Conservation (phyloP, 2,797 vertebrate species). For the Silurus aristotelis region DNA sequence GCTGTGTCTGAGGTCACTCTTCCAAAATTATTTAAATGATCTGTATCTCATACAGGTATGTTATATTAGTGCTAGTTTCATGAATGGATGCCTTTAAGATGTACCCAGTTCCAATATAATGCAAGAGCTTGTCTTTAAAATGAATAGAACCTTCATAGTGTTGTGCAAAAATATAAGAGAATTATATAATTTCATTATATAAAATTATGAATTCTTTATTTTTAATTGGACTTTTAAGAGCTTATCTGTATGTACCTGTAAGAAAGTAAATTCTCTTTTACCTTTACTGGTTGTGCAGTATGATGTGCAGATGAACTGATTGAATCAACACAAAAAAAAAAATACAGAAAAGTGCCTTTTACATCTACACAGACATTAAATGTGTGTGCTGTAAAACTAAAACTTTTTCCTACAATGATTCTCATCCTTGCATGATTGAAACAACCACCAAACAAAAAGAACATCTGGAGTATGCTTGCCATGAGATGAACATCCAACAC, state of each 20-base stretch:
- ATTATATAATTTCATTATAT: conserved; percentile 48
- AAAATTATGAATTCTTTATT: conserved; percentile 41
- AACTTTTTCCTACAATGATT: conserved; percentile 27
- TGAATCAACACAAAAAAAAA: conserved; percentile 10
- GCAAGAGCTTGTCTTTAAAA: conserved; percentile 27
- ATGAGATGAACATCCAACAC: conserved; percentile 36
- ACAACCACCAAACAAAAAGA: conserved; percentile 42
- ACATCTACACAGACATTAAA: conserved; percentile 44
- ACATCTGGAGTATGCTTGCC: conserved; percentile 47
- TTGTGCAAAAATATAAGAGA: conserved; percentile 54
- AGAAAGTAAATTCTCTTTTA: conserved; percentile 29
- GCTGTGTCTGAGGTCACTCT: conserved; percentile 14
- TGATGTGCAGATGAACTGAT: conserved; percentile 29
- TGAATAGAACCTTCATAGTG: conserved; percentile 39
- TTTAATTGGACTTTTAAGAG: conserved; percentile 38
- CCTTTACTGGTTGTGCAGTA: conserved; percentile 21
- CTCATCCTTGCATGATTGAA: conserved; percentile 39
- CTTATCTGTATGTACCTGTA: conserved; percentile 38
- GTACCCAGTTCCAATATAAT: conserved; percentile 22
- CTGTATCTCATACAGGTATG: neutral
- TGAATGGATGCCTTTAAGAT: neutral
- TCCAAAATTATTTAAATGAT: neutral
- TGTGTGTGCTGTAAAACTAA: conserved; percentile 17
- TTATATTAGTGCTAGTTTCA: neutral
- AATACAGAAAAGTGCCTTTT: conserved; percentile 41